Evolutionary conservation across 2,797 vertebrate species (phyloP).

Genomic region (Poecilia velifera): DNA sequence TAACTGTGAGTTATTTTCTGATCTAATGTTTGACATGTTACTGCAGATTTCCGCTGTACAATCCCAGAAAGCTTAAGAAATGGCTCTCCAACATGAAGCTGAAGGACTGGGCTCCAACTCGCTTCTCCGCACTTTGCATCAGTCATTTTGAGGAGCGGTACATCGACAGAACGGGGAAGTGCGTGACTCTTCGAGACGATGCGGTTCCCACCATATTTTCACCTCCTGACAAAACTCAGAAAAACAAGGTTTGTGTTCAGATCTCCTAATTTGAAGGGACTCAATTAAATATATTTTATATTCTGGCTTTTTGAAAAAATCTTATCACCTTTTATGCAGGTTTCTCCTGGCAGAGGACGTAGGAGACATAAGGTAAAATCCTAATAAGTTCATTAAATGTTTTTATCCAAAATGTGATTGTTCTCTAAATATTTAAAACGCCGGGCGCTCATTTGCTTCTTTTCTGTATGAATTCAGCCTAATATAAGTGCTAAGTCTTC

Average conservation of each 20-base stretch:
- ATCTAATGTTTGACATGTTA: background rate
- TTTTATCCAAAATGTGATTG: background rate
- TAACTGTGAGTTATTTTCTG: background rate
- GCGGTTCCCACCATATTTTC: slow-evolving; percentile 77
- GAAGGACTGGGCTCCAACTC: slow-evolving; percentile 73
- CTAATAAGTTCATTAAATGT: background rate
- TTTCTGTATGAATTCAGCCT: slow-evolving; percentile 31
- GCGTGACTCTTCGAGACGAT: slow-evolving; percentile 62
- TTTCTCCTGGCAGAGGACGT: slow-evolving; percentile 29
- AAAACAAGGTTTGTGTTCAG: slow-evolving; percentile 48
- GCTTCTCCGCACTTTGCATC: slow-evolving; percentile 72
- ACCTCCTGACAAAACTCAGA: slow-evolving; percentile 31
- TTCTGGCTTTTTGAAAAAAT: background rate
- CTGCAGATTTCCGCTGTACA: slow-evolving; percentile 73
- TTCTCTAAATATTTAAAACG: background rate
- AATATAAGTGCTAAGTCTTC: slow-evolving; percentile 22
- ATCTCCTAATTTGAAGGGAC: background rate
- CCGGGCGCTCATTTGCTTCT: background rate
- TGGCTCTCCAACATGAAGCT: slow-evolving; percentile 73
- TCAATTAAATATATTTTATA: background rate
- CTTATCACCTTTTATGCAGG: slow-evolving; percentile 27
- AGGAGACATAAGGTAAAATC: slow-evolving; percentile 60
- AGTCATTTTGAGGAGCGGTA: slow-evolving; percentile 70
- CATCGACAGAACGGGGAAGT: slow-evolving; percentile 65
- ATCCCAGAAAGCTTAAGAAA: slow-evolving; percentile 67